Base-by-base conservation (phyloP, 2,888 invertebrate genomes). In the Coronaproctus castanopsis region DNA sequence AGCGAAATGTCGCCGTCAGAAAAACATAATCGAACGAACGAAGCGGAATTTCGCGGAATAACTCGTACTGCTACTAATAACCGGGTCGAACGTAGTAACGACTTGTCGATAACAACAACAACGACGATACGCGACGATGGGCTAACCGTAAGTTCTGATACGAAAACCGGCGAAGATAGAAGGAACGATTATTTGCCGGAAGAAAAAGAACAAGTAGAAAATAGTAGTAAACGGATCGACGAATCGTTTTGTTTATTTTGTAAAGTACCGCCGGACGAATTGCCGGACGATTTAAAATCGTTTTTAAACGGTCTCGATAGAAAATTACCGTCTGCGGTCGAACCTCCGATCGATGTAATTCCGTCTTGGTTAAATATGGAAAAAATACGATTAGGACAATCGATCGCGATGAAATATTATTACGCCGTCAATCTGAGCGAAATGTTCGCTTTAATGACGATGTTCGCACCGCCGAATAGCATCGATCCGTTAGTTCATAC, bases 401-500 rank as follows among this genome's bases (percentile, higher is more conserved):
- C 69, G 21, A 75, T 77, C 63, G 75, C 74, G 8, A 63, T 63
- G 48, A 69, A 72, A 21, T 66, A 76, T 64, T 62, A 70, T 8
- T 67, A 69, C 52, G 70, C 69, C 0, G 62, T 75, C 1, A 64
- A 65, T 8, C 68, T 69, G 48, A 68, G 72, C 1, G 69, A 75
- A 65, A 61, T 74, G 55, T 59, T 71, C 3, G 71, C 74, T 0
- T 67, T 77, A 18, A 66, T 72, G 3, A 62, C 67, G 36, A 66
- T 76, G 1, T 71, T 77, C 60, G 70, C 72, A 14, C 70, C 74
- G 18, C 66, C 67, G 1, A 68, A 71, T 22, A 70, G 73, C 1
- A 63, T 77, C 2, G 67, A 71, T 14, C 72, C 75, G 0, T 64
- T 78, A 8, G 73, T 77, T 3, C 69, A 71, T 22, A 78, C 77